These are phyloP conservation scores for Coracias cyanogaster DNA, from an alignment of 2,797 vertebrate species.

Conservation along the genomic window DNA sequence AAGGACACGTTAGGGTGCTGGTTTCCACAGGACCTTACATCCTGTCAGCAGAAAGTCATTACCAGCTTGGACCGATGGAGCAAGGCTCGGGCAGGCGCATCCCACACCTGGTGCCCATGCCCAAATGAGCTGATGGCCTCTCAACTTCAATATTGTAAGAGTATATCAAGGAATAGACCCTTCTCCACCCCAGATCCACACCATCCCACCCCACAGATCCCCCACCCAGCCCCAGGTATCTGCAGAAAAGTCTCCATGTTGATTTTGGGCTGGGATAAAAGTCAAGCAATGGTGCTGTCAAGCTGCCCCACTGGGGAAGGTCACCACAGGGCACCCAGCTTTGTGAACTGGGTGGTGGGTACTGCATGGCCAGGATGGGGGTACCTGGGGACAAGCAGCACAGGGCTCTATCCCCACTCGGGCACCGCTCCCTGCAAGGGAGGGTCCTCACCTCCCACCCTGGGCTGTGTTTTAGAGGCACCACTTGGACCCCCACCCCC, in stretches of 20 bases:
- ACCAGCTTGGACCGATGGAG: slow-evolving; percentile 74
- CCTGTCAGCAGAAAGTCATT: slow-evolving; percentile 80
- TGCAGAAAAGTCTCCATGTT: not conserved
- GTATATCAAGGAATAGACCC: not conserved
- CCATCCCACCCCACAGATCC: not conserved
- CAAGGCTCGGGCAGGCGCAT: not conserved
- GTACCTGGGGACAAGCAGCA: accelerated
- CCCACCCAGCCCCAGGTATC: not conserved
- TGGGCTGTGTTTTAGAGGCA: accelerated
- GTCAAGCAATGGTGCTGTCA: accelerated
- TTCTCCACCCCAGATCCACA: not conserved
- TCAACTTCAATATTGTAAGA: not conserved
- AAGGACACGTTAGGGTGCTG: slow-evolving; percentile 56
- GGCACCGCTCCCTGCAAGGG: not conserved
- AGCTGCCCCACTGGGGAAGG: not conserved
- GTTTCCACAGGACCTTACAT: slow-evolving; percentile 74
- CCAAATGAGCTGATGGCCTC: not conserved
- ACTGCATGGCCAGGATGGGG: not conserved
- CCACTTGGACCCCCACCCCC: not conserved
- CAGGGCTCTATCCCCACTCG: accelerated
- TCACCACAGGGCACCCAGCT: accelerated
- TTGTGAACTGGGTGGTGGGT: not conserved
- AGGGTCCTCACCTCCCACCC: not conserved
- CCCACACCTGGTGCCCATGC: not conserved
- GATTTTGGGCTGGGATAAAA: not conserved